Conservation (phyloP, 2,113 vertebrate genomes). For the Murina feae region DNA sequence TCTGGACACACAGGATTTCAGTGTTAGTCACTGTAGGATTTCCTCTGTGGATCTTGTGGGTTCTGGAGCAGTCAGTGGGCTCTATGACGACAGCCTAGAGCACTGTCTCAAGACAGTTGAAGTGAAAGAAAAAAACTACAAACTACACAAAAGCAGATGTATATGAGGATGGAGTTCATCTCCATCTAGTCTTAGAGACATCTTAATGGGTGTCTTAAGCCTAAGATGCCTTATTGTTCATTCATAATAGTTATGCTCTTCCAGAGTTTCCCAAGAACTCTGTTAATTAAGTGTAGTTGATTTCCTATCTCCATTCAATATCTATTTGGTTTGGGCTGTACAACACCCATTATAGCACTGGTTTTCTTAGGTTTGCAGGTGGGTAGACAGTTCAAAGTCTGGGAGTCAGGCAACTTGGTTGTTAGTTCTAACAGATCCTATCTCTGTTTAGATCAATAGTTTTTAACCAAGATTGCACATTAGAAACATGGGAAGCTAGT, state of each 20-base stretch:
- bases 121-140: background rate
- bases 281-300: background rate
- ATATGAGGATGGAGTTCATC: background rate
- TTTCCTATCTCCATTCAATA: background rate
- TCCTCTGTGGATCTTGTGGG: background rate
- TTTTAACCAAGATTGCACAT: background rate
- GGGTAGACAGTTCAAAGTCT: background rate
- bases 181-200: background rate
- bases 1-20: background rate
- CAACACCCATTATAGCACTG: too few relatives aligned
- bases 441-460: background rate
- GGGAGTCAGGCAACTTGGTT: background rate
- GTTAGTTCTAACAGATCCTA: background rate
- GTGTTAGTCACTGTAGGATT: background rate
- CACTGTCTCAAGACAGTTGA: background rate
- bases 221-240: background rate
- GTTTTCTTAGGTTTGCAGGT: background rate
- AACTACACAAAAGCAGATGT: background rate
- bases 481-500: background rate
- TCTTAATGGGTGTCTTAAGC: background rate
- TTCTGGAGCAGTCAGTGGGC: background rate
- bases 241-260: background rate
- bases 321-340: background rate
- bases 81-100: background rate
- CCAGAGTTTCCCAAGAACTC: background rate